Percentiles rank a stretch among this genome's conserved stretches.
These are phyloP conservation scores for Drosophila miranda DNA, from an alignment of 1,140 invertebrate genomes.

Conservation along the genomic window DNA sequence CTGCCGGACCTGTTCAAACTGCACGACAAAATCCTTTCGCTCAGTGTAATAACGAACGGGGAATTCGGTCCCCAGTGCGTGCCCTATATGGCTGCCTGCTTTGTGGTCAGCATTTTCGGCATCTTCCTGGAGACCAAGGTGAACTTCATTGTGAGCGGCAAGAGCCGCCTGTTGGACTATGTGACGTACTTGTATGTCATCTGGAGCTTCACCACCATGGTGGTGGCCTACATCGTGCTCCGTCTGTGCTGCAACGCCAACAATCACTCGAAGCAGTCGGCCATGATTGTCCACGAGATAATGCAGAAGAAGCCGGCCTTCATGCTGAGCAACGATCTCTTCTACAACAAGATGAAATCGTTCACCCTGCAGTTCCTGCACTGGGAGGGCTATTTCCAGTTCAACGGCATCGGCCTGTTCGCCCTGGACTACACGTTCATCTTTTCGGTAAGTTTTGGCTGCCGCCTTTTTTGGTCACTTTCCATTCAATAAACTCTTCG, in stretches of 20 bases:
- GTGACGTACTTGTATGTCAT: constrained; percentile 70
- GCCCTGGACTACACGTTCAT: constrained; percentile 81
- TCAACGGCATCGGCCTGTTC: constrained; percentile 80
- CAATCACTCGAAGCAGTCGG: constrained; percentile 78
- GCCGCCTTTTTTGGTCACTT: background rate
- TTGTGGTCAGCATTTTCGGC: constrained; percentile 77
- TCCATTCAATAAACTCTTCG: constrained; percentile 16
- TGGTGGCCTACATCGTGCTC: constrained; percentile 77
- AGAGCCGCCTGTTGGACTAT: constrained; percentile 65
- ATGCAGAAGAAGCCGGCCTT: constrained; percentile 82
- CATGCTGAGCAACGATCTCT: constrained; percentile 79
- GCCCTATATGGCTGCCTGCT: constrained; percentile 78
- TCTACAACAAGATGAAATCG: constrained; percentile 82
- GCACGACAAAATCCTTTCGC: constrained; percentile 74
- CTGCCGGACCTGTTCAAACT: constrained; percentile 74
- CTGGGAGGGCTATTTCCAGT: constrained; percentile 81
- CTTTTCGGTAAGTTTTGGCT: constrained; percentile 66
- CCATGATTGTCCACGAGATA: constrained; percentile 81
- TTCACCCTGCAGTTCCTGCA: constrained; percentile 80
- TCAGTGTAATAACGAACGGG: constrained; percentile 74
- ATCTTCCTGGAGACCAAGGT: constrained; percentile 81
- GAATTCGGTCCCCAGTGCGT: constrained; percentile 78
- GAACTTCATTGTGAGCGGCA: constrained; percentile 71
- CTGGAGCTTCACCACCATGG: constrained; percentile 75
- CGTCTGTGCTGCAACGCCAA: constrained; percentile 77